Base-by-base conservation (phyloP, 2,888 invertebrate species). In the Cheilosia variabilis region DNA sequence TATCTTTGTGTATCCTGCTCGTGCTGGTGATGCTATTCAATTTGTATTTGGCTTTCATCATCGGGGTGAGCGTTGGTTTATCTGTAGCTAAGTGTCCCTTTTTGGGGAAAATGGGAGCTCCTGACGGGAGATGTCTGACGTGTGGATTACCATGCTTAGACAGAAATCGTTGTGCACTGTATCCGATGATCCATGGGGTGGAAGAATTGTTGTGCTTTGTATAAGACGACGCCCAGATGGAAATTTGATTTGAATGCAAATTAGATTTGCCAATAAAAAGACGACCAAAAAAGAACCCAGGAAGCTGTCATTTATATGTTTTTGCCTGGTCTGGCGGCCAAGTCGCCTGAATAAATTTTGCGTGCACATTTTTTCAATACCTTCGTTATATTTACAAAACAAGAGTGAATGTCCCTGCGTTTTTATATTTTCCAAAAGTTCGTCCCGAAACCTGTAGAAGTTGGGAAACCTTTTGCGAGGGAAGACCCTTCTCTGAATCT, bases 21-120 rank as follows among this genome's bases (percentile, higher is more conserved):
- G 31, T 15, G 37, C n/a, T 65, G 65, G 53, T 69, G 69, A 47
- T 69, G 57, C 34, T 69, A 57, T 69, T 68, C 68, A 68, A 68
- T 68, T 69, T 69, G 45, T 69, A 17, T 47, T 5, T 22, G 31
- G 4, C 2, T 17, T 45, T 55, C 19, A 45, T 45, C 43, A 13
- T 19, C 7, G 27, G 15, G 17, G 47, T 19, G 2, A 17, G 17
- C 47, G 43, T 43, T 15, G 69, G 45, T 34, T 69, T 57, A 57
- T 57, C 34, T 57, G 34, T 10, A 69, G 31, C 34, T 57, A 57
- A 57, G 47, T 69, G 45, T 69, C 24, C 45, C 37, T 13, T 45
- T 34, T 57, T 45, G 22, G 34, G 45, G 57, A 24, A 34, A 57
- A 69, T 69, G 13, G 57, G 45, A 27, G 22, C n/a, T 43, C 22